Evolutionary conservation across 2,113 vertebrate species (phyloP).

Genomic region (Tupaia chinensis): DNA sequence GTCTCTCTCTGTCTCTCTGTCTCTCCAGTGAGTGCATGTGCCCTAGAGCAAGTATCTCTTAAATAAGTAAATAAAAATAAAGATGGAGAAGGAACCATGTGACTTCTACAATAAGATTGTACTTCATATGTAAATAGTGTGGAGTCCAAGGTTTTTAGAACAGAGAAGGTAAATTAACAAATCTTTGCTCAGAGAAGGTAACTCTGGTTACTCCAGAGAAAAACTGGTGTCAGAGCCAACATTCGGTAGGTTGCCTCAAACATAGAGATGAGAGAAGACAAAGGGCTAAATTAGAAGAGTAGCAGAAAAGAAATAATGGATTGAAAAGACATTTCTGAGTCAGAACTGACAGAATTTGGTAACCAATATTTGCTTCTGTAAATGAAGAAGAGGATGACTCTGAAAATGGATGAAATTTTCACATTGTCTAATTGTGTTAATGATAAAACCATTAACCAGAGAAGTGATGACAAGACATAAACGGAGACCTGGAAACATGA

Average conservation of each 20-base stretch:
- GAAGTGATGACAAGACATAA: not conserved
- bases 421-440: not conserved
- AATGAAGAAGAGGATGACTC: not conserved
- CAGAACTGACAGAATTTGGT: conserved; percentile 23
- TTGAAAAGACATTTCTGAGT: conserved; percentile 1
- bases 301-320: not conserved
- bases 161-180: not conserved
- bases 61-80: not conserved
- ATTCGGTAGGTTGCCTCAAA: not conserved
- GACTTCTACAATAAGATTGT: not conserved
- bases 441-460: not conserved
- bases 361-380: not conserved
- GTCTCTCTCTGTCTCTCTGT: no score
- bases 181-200: conserved; percentile 37
- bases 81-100: not conserved
- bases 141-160: conserved; percentile 11
- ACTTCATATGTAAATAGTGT: not conserved
- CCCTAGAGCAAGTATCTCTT: no score
- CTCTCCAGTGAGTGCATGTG: no score
- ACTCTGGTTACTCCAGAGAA: not conserved
- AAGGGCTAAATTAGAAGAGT: not conserved
- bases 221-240: not conserved
- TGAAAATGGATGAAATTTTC: not conserved
- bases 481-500: not conserved
- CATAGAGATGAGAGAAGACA: not conserved